A percentile compares a stretch with the other conserved stretches of the same genome.
These are phyloP conservation scores for Drosophila sulfurigaster DNA, from an alignment of 1,140 invertebrate species.

Conservation along the genomic window DNA sequence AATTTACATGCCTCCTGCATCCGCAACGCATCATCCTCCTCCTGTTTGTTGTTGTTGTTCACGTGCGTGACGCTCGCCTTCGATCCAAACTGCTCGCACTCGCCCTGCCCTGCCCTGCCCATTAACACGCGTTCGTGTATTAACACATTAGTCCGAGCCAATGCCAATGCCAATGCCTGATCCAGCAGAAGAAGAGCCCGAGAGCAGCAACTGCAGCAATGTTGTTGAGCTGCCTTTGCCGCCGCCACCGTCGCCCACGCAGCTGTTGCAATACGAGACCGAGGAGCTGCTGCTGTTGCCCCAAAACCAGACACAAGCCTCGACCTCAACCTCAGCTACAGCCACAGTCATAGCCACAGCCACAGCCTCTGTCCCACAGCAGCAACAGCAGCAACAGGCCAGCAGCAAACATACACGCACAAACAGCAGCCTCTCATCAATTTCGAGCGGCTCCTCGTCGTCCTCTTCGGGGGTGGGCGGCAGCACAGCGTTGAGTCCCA, in stretches of 20 bases:
- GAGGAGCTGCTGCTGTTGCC: constrained; percentile 51
- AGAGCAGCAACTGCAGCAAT: constrained; percentile 24
- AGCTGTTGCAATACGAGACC: constrained; percentile 71
- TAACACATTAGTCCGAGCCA: constrained; percentile 66
- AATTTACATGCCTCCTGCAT: constrained; percentile 34
- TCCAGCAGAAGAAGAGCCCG: not conserved
- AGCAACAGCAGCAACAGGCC: constrained; percentile 31
- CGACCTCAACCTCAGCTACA: constrained; percentile 7
- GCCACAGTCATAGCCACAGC: constrained; percentile 32
- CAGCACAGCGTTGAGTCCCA: constrained; percentile 57
- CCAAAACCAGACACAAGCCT: constrained; percentile 38
- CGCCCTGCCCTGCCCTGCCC: constrained; percentile 22
- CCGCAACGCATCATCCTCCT: not conserved
- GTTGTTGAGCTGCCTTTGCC: constrained; percentile 69
- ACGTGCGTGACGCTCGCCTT: constrained; percentile 24
- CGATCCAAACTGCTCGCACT: not conserved
- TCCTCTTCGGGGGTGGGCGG: constrained; percentile 67
- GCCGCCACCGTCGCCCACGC: constrained; percentile 78
- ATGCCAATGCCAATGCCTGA: constrained; percentile 34
- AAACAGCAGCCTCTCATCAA: constrained; percentile 74
- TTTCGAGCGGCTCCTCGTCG: constrained; percentile 68
- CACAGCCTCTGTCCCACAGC: constrained; percentile 15
- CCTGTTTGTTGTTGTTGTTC: constrained; percentile 5
- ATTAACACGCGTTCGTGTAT: constrained; percentile 60
- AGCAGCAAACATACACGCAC: constrained; percentile 66